These are phyloP conservation scores for Cyclina sinensis DNA, from an alignment of 1,140 invertebrate species.

Conservation along the genomic window DNA sequence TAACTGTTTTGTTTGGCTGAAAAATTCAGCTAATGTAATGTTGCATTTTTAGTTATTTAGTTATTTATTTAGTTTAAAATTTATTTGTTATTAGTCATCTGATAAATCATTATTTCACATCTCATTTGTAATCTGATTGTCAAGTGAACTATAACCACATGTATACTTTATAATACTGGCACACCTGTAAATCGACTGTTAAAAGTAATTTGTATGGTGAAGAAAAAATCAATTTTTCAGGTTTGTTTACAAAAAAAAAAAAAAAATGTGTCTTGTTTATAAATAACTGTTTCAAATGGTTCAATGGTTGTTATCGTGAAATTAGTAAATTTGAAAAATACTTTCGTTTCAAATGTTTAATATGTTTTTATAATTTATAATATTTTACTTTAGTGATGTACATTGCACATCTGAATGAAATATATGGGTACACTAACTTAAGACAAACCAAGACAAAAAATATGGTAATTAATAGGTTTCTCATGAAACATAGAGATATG, in stretches of 20 bases:
- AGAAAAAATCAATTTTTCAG: not conserved
- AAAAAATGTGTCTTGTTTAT: not conserved
- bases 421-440: too few species aligned
- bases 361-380: too few species aligned
- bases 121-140: conserved; percentile 4
- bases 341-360: not conserved
- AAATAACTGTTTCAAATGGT: not conserved
- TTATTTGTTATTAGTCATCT: not conserved
- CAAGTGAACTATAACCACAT: not conserved
- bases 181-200: not conserved
- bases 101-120: conserved; percentile 9
- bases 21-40: too few species aligned
- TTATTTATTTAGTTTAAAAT: too few species aligned
- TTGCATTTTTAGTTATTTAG: too few species aligned
- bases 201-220: not conserved
- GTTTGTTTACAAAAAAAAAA: too few species aligned
- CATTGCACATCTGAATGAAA: too few species aligned
- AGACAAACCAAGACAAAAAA: too few species aligned
- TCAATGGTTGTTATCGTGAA: not conserved
- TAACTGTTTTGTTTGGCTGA: too few species aligned
- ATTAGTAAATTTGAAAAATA: not conserved
- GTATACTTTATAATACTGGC: not conserved
- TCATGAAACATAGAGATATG: too few species aligned
- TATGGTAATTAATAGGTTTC: too few species aligned
- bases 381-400: too few species aligned